Percentiles rank a stretch among this genome's conserved stretches.
Evolutionary conservation across 2,113 vertebrate genomes (phyloP).

Genomic region (Athene cunicularia): DNA sequence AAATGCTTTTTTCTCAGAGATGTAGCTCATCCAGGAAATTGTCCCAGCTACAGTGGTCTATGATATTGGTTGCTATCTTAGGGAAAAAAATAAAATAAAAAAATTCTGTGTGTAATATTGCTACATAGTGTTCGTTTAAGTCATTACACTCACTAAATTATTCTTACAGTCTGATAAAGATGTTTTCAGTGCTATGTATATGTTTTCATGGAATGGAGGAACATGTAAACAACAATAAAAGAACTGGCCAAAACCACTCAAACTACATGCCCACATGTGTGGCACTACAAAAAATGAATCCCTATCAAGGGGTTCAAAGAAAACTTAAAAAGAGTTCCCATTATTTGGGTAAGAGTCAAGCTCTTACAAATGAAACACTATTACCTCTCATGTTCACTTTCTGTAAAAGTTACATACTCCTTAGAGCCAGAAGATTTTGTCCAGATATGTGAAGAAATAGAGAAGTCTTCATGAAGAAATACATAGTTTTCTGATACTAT

Average conservation of each 20-base stretch:
- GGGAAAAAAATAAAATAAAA: background rate
- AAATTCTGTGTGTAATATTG: background rate
- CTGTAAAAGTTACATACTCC: background rate
- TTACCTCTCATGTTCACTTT: background rate
- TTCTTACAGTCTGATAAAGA: background rate
- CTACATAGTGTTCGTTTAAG: background rate
- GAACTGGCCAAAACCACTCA: background rate
- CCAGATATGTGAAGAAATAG: background rate
- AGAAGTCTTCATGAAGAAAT: background rate
- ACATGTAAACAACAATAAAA: background rate
- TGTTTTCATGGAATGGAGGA: background rate
- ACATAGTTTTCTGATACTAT: background rate
- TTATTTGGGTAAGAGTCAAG: background rate
- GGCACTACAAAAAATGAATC: background rate
- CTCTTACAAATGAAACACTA: background rate
- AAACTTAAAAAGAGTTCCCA: background rate
- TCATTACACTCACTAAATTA: background rate
- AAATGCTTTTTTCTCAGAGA: slow-evolving; percentile 40
- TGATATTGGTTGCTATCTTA: background rate
- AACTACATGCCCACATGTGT: background rate
- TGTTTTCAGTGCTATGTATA: background rate
- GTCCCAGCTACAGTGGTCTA: background rate
- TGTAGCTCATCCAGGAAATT: background rate
- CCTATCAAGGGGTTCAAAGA: background rate
- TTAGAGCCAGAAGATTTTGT: background rate